Evolutionary conservation across 2,888 invertebrate genomes (phyloP).

Genomic region (Apodemia mormo): DNA sequence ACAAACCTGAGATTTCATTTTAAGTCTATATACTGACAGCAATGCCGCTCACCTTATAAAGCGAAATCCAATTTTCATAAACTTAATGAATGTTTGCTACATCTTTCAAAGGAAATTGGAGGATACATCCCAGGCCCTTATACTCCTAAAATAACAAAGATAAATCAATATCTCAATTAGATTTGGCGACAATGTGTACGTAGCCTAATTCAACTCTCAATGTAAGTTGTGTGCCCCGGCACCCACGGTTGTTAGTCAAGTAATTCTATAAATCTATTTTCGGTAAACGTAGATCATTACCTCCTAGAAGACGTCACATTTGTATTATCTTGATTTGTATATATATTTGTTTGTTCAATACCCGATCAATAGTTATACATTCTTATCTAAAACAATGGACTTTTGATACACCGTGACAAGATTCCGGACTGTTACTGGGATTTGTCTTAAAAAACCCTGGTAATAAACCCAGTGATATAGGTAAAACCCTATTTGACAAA

Average conservation of each 20-base stretch:
- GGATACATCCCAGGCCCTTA: background rate
- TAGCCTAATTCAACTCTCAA: slow-evolving; percentile 27
- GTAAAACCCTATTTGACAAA: too few relatives aligned
- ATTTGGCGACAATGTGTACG: slow-evolving; percentile 23
- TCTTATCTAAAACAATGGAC: too few relatives aligned
- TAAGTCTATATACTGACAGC: too few relatives aligned
- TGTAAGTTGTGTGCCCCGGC: slow-evolving; percentile 24
- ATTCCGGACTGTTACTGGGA: too few relatives aligned
- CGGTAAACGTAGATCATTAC: background rate
- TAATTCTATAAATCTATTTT: slow-evolving; percentile 24
- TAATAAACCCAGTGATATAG: too few relatives aligned
- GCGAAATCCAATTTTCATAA: background rate
- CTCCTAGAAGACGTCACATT: background rate
- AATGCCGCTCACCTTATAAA: too few relatives aligned
- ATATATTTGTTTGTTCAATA: too few relatives aligned
- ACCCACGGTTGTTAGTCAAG: slow-evolving; percentile 15
- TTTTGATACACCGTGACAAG: too few relatives aligned
- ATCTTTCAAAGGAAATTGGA: background rate
- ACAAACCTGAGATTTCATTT: too few relatives aligned
- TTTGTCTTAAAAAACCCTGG: too few relatives aligned
- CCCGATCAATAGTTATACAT: too few relatives aligned
- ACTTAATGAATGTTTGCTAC: background rate
- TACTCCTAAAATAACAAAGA: slow-evolving; percentile 27
- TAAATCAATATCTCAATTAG: slow-evolving; percentile 32
- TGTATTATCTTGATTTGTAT: too few relatives aligned